phyloP scores from a whole-genome alignment of 2,888 invertebrate species.

The Vesta saturnalis region DNA sequence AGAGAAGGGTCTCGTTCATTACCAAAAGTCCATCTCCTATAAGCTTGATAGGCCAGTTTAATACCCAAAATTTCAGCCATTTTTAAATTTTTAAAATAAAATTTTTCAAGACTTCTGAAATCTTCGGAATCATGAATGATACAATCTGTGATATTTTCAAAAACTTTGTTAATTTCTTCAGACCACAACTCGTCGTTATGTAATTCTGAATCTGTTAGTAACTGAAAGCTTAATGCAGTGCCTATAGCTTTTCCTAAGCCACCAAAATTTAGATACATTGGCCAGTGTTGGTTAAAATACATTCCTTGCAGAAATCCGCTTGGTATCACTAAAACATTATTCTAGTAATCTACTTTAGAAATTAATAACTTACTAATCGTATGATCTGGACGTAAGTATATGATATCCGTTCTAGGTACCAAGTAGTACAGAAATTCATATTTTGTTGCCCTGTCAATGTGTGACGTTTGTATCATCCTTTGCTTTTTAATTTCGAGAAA shows the following conservation, averaged over 20 bases:
- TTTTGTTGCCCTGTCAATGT: neutral
- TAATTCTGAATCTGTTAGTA: neutral
- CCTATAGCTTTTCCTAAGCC: neutral
- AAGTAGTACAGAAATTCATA: neutral
- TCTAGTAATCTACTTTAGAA: neutral
- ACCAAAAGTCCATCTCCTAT: constrained; percentile 73
- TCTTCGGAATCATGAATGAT: neutral
- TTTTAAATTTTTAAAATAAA: no score
- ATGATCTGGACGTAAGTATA: neutral
- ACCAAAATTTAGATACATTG: constrained; percentile 8
- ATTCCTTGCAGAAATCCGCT: constrained; percentile 3
- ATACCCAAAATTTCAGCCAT: constrained; percentile 92
- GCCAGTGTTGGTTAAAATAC: neutral
- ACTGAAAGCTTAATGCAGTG: neutral
- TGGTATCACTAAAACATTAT: neutral
- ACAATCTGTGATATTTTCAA: constrained; percentile 3
- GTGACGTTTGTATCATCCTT: neutral
- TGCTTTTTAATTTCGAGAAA: neutral
- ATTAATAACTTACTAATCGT: neutral
- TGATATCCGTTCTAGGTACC: neutral
- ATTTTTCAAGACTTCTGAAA: neutral
- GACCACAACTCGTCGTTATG: neutral
- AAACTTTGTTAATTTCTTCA: neutral
- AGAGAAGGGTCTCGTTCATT: constrained; percentile 72
- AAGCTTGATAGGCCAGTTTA: constrained; percentile 86